Conservation (phyloP, 23 tunicate species). For the Botrylloides violaceus region DNA sequence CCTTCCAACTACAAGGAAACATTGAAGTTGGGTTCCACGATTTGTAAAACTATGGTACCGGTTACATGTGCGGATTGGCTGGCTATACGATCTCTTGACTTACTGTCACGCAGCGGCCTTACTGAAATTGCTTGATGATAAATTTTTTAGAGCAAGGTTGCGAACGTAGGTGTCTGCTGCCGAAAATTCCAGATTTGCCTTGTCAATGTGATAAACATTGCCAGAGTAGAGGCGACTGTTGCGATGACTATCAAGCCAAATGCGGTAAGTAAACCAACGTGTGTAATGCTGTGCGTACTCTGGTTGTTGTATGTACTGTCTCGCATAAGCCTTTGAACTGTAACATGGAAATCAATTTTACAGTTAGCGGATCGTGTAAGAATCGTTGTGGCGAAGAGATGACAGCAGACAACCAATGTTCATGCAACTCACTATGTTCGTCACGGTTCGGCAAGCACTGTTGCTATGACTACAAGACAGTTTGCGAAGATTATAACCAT, state of each 20-base stretch:
- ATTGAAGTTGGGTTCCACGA: too few relatives aligned
- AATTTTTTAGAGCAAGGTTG: conserved; percentile 11
- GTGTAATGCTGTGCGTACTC: too few relatives aligned
- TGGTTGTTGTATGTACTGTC: too few relatives aligned
- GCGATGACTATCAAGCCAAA: background rate
- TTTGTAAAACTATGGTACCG: too few relatives aligned
- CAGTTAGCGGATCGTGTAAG: conserved; percentile 5
- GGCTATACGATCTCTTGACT: too few relatives aligned
- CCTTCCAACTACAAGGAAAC: too few relatives aligned
- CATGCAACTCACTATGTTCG: conserved; percentile 6
- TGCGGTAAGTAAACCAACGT: conserved; percentile 4
- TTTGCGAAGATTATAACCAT: background rate
- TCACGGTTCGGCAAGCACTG: conserved; percentile 1
- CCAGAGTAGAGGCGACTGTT: conserved; percentile 18
- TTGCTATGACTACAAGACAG: conserved; percentile 5
- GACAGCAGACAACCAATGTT: background rate
- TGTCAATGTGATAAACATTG: conserved; percentile 24
- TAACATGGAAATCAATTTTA: too few relatives aligned
- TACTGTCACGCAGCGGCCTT: too few relatives aligned
- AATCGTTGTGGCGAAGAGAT: conserved; percentile 13
- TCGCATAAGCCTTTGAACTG: too few relatives aligned
- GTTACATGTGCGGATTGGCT: too few relatives aligned
- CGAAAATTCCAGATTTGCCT: background rate
- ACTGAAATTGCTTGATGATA: too few relatives aligned
- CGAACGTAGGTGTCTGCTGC: background rate